A percentile compares a stretch with the other conserved stretches of the same genome.
phyloP scores from a whole-genome alignment of 2,888 invertebrate species.

The Stratiomys singularior region DNA sequence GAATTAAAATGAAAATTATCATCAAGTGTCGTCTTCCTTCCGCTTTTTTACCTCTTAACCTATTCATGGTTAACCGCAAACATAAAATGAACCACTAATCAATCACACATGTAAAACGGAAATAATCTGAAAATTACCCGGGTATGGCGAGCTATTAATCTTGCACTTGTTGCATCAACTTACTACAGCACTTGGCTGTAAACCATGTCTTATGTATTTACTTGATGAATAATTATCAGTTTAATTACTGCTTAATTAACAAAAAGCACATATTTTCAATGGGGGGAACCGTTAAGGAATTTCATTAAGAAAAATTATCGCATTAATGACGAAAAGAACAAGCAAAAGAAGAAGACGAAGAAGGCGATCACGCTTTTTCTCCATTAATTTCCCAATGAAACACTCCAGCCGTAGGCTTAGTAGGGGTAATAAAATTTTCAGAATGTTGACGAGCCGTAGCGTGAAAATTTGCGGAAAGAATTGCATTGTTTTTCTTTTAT shows the following conservation, averaged over 20 bases:
- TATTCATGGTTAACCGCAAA: too few species aligned
- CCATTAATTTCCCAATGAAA: too few species aligned
- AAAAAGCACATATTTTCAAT: background rate
- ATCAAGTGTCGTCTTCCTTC: too few species aligned
- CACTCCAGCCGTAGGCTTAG: too few species aligned
- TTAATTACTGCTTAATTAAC: slow-evolving; percentile 29
- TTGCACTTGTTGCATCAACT: slow-evolving; percentile 7
- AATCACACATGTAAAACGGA: background rate
- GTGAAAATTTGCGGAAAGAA: slow-evolving; percentile 3
- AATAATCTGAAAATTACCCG: background rate
- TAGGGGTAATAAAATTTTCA: slow-evolving; percentile 19
- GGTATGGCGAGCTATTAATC: background rate
- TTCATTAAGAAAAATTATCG: too few species aligned
- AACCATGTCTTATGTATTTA: background rate
- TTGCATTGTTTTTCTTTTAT: too few species aligned
- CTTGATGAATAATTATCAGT: slow-evolving; percentile 27
- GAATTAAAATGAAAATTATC: too few species aligned
- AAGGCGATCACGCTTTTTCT: too few species aligned
- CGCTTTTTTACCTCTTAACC: too few species aligned
- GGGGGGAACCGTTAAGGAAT: too few species aligned
- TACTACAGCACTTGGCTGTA: background rate
- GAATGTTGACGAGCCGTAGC: slow-evolving; percentile 2
- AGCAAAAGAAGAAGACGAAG: too few species aligned
- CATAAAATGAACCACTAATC: background rate
- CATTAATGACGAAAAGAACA: too few species aligned